These are phyloP conservation scores for Pseudomyrmex flavicornis DNA, from an alignment of 1,140 invertebrate genomes.

Conservation along the genomic window DNA sequence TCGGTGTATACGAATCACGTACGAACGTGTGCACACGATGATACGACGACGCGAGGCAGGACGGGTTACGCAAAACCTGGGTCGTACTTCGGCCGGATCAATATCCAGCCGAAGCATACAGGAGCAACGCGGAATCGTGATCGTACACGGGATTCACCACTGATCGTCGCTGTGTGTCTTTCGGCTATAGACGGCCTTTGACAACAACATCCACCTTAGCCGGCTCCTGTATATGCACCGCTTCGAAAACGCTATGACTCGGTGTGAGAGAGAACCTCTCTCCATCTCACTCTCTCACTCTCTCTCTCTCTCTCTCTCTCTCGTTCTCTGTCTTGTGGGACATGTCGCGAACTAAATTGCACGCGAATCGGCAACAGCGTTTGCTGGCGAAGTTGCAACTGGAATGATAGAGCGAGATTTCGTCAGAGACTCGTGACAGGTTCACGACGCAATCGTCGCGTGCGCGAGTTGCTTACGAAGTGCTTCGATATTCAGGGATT, in stretches of 20 bases:
- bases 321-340: not conserved
- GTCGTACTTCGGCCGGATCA: slow-evolving; percentile 62
- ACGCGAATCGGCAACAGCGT: slow-evolving; percentile 20
- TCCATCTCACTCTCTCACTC: not conserved
- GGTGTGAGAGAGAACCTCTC: too few species aligned
- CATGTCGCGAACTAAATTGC: slow-evolving; percentile 42
- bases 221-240: not conserved
- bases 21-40: slow-evolving; percentile 19
- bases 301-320: not conserved
- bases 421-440: slow-evolving; percentile 7
- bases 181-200: slow-evolving; percentile 60
- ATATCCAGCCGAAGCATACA: slow-evolving; percentile 47
- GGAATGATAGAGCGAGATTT: slow-evolving; percentile 32
- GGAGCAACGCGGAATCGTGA: slow-evolving; percentile 53
- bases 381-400: not conserved
- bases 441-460: slow-evolving; percentile 4
- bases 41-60: not conserved
- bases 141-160: slow-evolving; percentile 56
- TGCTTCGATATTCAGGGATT: not conserved
- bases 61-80: slow-evolving; percentile 29
- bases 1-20: slow-evolving; percentile 48
- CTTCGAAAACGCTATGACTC: not conserved
- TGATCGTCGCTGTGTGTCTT: slow-evolving; percentile 60
- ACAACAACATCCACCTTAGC: slow-evolving; percentile 61
- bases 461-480: not conserved